These are phyloP conservation scores for Selene dorsalis DNA, from an alignment of 2,797 vertebrate species.

Conservation along the genomic window DNA sequence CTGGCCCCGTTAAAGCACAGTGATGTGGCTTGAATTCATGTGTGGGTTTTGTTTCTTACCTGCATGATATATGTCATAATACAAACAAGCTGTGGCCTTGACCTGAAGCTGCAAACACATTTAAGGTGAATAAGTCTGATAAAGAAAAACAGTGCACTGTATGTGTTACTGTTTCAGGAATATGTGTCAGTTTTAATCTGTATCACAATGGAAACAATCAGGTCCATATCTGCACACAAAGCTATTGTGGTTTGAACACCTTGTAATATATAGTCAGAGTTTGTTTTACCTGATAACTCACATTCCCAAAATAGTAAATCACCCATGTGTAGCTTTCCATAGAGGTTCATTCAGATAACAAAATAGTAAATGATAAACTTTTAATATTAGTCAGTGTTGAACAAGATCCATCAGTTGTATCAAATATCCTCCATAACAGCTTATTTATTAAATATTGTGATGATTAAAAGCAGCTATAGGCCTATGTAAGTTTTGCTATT, in stretches of 20 bases:
- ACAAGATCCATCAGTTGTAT: not conserved
- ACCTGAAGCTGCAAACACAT: not conserved
- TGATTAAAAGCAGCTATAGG: not conserved
- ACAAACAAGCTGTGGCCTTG: not conserved
- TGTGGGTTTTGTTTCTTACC: too few relatives aligned
- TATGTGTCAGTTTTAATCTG: not conserved
- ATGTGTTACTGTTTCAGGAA: not conserved
- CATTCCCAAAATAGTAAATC: slow-evolving; percentile 2
- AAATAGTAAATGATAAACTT: slow-evolving; percentile 12
- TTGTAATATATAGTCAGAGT: not conserved
- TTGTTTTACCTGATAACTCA: slow-evolving; percentile 31
- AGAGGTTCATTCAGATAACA: slow-evolving; percentile 12
- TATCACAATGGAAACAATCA: not conserved
- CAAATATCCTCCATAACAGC: not conserved
- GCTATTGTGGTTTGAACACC: not conserved
- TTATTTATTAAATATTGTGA: not conserved
- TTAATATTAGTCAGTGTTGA: not conserved
- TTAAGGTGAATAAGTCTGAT: not conserved
- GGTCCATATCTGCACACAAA: not conserved
- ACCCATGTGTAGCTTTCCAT: not conserved
- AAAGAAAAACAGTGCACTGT: not conserved
- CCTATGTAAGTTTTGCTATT: too few relatives aligned
- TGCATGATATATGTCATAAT: too few relatives aligned
- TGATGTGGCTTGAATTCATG: too few relatives aligned
- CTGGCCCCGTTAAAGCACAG: too few relatives aligned